Evolutionary conservation across 1,140 invertebrate species (phyloP), one percentile per base, ranked within the genome.

Genomic region (Drosophila pectinifera): DNA sequence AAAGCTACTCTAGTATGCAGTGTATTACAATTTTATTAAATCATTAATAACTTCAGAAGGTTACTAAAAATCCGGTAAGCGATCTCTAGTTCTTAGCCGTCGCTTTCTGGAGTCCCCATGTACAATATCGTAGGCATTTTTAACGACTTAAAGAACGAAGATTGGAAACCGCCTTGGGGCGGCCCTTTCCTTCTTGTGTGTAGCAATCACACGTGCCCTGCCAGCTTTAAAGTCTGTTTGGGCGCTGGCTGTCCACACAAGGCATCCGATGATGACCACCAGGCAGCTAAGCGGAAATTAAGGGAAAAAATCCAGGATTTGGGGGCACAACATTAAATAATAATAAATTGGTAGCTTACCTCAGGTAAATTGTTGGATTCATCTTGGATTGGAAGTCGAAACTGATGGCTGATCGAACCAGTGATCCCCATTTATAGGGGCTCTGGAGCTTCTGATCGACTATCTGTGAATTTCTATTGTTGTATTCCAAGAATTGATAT

Each of bases 191-290:
- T 16, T 3, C 6, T 16, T 5, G 2, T 1, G 11, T 26, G 46
- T 13, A 28, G 2, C 6, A 48, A 48, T 7, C 10, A 49, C 46
- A 5, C n/a, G 46, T 0, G n/a, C 2, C 5, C 11, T 49, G 1
- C 31, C 46, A 13, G 46, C 2, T 1, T 49, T 26, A 13, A 49
- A 49, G 10, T 4, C 2, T 0, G 10, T 5, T 13, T 11, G 24
- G 10, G 16, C 45, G 16, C 14, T 48, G 14, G 45, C 26, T 18
- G 46, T 18, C n/a, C 46, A 49, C 1, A n/a, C n/a, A 0, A 49
- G 26, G 26, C 26, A 31, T 49, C 46, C 46, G 11, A 49, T 49
- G 46, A 49, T 49, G 26, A 18, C 24, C 26, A 49, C 46, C 46
- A 49, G 24, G 46, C 26, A 31, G 46, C 46, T 49, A 10, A 5